Evolutionary conservation across 2,888 invertebrate genomes (phyloP).

Genomic region (Tachystola acroxantha): DNA sequence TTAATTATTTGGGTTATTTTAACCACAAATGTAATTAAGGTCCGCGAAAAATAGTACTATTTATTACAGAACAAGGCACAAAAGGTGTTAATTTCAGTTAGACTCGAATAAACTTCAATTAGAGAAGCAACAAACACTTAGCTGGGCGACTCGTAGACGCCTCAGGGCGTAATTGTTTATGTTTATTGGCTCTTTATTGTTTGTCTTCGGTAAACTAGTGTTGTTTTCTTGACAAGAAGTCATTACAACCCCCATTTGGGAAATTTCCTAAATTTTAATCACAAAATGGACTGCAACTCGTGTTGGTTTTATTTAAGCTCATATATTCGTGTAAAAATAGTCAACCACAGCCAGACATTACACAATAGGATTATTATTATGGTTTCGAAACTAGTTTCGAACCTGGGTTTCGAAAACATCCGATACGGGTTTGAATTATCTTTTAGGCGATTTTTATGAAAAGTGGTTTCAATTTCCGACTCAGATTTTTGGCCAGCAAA

Average conservation of each 20-base stretch:
- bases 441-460: too few species aligned
- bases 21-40: too few species aligned
- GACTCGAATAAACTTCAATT: conserved; percentile 67
- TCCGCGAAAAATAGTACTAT: too few species aligned
- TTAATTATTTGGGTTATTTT: too few species aligned
- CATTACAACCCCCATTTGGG: conserved; percentile 17
- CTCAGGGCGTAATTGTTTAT: conserved; percentile 53
- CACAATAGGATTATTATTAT: too few species aligned
- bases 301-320: conserved; percentile 23
- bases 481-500: too few species aligned
- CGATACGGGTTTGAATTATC: too few species aligned
- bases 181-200: conserved; percentile 65
- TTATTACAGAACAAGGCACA: conserved; percentile 2
- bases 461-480: too few species aligned
- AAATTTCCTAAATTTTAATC: background rate
- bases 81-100: conserved; percentile 54
- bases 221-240: conserved; percentile 41
- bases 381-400: too few species aligned
- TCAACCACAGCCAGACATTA: too few species aligned
- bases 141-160: conserved; percentile 41
- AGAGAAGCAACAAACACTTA: conserved; percentile 36
- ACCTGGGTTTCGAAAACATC: too few species aligned
- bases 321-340: background rate
- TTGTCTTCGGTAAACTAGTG: conserved; percentile 52
- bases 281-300: conserved; percentile 28